Conservation (phyloP, 2,113 vertebrate species). For the Chaetorhynchus papuensis region DNA sequence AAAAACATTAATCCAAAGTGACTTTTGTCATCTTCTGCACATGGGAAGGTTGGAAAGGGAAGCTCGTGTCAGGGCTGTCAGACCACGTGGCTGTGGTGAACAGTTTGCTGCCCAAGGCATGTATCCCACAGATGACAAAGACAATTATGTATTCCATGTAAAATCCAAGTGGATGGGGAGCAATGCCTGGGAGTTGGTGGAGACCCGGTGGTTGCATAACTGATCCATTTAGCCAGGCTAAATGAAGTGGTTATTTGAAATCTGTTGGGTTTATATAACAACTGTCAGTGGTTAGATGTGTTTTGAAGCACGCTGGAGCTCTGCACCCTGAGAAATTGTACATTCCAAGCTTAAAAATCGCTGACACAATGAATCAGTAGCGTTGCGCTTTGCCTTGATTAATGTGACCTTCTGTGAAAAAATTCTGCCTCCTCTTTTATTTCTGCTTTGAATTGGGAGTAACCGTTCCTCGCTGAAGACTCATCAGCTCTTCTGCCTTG, state of each 20-base stretch:
- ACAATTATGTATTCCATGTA: neutral
- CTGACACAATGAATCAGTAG: neutral
- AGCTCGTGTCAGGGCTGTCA: neutral
- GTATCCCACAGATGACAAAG: neutral
- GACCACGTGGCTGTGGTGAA: neutral
- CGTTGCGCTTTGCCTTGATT: neutral
- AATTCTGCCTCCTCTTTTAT: neutral
- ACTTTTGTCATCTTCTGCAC: neutral
- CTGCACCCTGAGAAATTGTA: neutral
- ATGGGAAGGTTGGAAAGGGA: neutral
- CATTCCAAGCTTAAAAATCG: neutral
- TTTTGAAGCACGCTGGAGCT: neutral
- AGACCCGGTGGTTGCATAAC: neutral
- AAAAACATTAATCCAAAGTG: neutral
- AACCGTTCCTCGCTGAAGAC: fast-evolving
- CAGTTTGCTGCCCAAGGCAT: neutral
- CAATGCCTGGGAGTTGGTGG: neutral
- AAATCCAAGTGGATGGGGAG: neutral
- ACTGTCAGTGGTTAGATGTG: neutral
- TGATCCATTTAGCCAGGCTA: neutral
- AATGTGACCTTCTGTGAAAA: neutral
- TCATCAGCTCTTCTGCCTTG: neutral
- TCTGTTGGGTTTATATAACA: neutral
- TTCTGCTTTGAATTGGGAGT: neutral
- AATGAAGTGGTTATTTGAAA: neutral